Evolutionary conservation across 2,113 vertebrate genomes (phyloP), one percentile per base, ranked within the genome.

Genomic region (Calidris pygmaea): DNA sequence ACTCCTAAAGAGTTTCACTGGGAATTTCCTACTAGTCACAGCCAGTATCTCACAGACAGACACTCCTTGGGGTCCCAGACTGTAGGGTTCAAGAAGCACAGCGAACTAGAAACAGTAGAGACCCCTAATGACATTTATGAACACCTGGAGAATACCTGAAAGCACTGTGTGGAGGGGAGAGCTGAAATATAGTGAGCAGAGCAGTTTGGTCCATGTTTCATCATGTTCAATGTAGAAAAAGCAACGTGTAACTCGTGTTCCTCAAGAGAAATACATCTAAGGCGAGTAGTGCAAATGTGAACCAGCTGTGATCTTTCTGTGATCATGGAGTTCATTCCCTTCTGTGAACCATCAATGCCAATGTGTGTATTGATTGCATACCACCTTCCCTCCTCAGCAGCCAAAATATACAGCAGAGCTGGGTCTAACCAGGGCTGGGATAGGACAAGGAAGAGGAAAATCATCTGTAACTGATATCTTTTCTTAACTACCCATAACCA

Each of bases 11-110:
- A 43, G 8, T 56, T 71, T 79, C 22, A 50, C 22, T 29, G 23
- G 17, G 34, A 62, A 67, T 66, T 92, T 79, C n/a, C 32, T 65
- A 14, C 29, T 37, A 34, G 22, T 6, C 7, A 34, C 30, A 68
- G 1, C 12, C 5, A 3, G 14, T 56, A 27, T 60, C 37, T 16
- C 2, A 0, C 45, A 75, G 35, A 35, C 14, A 55, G 27, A 35
- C 12, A 7, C 5, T 56, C 15, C 19, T 62, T 63, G 18, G 10
- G 47, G 75, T 84, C 47, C 23, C n/a, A 39, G 52, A 10, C 15
- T 26, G 5, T 7, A 29, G 48, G 8, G 12, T 37, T 72, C 53
- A 59, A 56, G 35, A 34, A 6, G 12, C 3, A 5, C 45, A 35
- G 27, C 8, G 67, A 84, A 21, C 12, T 20, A 41, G 26, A 29